These are phyloP conservation scores for Phlogophora meticulosa DNA, from an alignment of 2,888 invertebrate genomes.

Conservation along the genomic window DNA sequence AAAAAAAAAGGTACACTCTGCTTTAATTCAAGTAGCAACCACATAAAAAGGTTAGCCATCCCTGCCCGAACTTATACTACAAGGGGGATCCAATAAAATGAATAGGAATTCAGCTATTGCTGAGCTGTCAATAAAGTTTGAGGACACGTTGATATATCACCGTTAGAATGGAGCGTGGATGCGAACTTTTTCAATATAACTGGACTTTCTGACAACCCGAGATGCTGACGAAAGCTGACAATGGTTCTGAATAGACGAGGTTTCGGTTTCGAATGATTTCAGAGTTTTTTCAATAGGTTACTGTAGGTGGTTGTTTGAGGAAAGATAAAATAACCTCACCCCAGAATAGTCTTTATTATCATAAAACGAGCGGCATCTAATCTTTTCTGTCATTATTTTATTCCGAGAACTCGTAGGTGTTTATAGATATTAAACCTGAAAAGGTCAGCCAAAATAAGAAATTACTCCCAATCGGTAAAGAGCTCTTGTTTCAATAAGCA, in stretches of 20 bases:
- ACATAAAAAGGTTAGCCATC: slow-evolving; percentile 4
- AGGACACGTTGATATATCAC: slow-evolving; percentile 59
- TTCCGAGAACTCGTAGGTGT: neutral
- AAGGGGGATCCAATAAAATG: slow-evolving; percentile 58
- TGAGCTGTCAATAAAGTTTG: slow-evolving; percentile 63
- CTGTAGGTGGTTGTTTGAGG: neutral
- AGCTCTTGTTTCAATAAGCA: neutral
- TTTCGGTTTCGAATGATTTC: slow-evolving; percentile 22
- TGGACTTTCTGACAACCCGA: slow-evolving; percentile 56
- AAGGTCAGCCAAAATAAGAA: neutral
- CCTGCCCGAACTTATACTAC: slow-evolving; percentile 30
- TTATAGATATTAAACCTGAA: neutral
- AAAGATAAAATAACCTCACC: slow-evolving; percentile 5
- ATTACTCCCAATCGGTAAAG: neutral
- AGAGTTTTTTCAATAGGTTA: slow-evolving; percentile 14
- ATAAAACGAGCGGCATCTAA: neutral
- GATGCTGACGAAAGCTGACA: slow-evolving; percentile 55
- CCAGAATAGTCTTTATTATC: neutral
- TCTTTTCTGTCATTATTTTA: neutral
- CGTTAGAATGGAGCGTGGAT: slow-evolving; percentile 31
- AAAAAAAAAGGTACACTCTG: too few relatives aligned
- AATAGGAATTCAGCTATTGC: slow-evolving; percentile 63
- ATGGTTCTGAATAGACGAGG: slow-evolving; percentile 50
- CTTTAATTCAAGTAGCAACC: too few relatives aligned
- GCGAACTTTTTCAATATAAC: slow-evolving; percentile 66